These are phyloP conservation scores for Myiothlypis chrysogaster DNA, from an alignment of 2,797 vertebrate species.

Conservation along the genomic window DNA sequence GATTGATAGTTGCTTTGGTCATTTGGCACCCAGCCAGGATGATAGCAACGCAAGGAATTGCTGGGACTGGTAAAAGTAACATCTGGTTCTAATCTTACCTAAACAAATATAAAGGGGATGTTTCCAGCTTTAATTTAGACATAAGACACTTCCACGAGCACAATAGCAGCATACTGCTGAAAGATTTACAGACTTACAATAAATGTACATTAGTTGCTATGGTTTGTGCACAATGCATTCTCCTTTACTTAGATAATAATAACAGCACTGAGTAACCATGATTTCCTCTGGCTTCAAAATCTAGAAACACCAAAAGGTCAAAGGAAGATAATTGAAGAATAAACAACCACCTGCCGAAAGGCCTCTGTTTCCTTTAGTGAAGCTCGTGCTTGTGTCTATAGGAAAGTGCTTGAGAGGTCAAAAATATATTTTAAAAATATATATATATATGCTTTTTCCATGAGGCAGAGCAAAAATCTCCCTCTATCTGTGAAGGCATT, in stretches of 20 bases:
- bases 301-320: not conserved
- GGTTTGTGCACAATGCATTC: not conserved
- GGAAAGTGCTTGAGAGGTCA: not conserved
- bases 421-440: not conserved
- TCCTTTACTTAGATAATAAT: not conserved
- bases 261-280: not conserved
- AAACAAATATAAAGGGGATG: not conserved
- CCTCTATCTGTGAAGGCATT: not conserved
- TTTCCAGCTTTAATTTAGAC: not conserved
- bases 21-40: not conserved
- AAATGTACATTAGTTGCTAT: not conserved
- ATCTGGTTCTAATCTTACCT: not conserved
- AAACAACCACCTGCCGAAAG: not conserved
- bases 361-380: not conserved
- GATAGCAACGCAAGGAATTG: not conserved
- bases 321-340: not conserved
- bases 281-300: not conserved
- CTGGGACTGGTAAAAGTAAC: not conserved
- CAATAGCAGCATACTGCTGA: not conserved
- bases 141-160: not conserved
- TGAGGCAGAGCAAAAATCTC: not conserved
- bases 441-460: not conserved
- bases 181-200: not conserved
- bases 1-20: not conserved
- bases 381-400: fast-evolving